Evolutionary conservation across 2,888 invertebrate genomes (phyloP), one percentile per base, ranked within the genome.

Genomic region (Athalia circularis): DNA sequence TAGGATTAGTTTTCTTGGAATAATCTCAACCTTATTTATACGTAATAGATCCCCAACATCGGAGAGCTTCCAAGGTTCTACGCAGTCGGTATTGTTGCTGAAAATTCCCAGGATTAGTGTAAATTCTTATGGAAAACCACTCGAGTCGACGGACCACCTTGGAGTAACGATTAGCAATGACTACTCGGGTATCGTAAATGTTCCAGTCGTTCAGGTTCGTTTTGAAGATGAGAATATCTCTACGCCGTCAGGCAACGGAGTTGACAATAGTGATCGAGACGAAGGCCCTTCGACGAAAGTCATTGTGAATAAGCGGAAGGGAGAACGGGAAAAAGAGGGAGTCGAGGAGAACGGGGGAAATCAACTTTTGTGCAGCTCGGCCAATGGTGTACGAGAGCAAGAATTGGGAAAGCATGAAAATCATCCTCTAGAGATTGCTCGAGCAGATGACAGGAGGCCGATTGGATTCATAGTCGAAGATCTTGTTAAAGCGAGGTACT

Each of bases 401-500:
- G 13, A 4, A 47, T 47, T 15, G 1, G 13, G 9, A 64, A 59
- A 75, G 9, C 50, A 3, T 57, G 61, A 13, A 6, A 11, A 75
- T 62, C 75, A 50, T 64, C 62, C 62, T 50, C 11, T 74, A 3
- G 11, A 2, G 43, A 77, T 68, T n/a, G 52, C 11, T 29, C 11
- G 15, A 13, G 13, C 0, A 65, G 70, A 79, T 57, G 77, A 80
- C 13, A 77, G 13, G 43, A 43, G 80, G 11, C 65, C 82, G 6
- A 72, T 84, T 52, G 81, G 80, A 72, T 80, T 81, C 6, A 83
- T 88, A 54, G 85, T 88, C 52, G 85, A 86, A 74, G 77, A 83
- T 48, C 79, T 88, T 62, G 87, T 88, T 15, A 83, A 81, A 15
- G 85, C 87, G 2, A 86, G 86, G 88, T 87, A 84, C 79, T 62